Conservation (phyloP, 2,888 invertebrate genomes). For the Neuroscelio doddi region DNA sequence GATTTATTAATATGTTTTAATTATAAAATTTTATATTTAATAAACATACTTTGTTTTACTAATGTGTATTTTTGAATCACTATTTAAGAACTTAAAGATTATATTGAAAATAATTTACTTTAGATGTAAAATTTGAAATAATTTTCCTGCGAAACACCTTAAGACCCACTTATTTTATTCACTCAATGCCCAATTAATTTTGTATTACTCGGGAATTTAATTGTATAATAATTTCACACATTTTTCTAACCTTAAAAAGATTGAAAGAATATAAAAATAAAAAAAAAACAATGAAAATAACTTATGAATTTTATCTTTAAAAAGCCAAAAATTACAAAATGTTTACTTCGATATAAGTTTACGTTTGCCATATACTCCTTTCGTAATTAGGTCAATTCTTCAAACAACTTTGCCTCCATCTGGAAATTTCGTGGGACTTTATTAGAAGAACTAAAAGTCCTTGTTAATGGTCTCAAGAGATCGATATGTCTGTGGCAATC, state of each 20-base stretch:
- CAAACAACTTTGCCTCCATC: not conserved
- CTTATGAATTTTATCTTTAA: too few species aligned
- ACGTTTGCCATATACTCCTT: not conserved
- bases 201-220: not conserved
- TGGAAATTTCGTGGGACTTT: slow-evolving; percentile 3
- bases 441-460: slow-evolving; percentile 9
- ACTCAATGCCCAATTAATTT: slow-evolving; percentile 3
- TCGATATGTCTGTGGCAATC: slow-evolving; percentile 14
- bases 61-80: too few species aligned
- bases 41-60: too few species aligned
- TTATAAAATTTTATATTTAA: too few species aligned
- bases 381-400: slow-evolving; percentile 3
- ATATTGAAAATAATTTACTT: too few species aligned
- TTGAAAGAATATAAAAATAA: too few species aligned
- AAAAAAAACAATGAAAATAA: too few species aligned
- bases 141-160: too few species aligned
- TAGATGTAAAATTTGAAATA: too few species aligned
- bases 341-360: not conserved
- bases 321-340: not conserved
- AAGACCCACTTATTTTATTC: not conserved
- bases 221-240: not conserved
- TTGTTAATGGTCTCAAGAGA: slow-evolving; percentile 13
- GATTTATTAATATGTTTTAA: too few species aligned
- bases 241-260: not conserved
- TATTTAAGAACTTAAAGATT: too few species aligned